Base-by-base conservation (phyloP, 2,113 vertebrate species). In the Anarrhichthys ocellatus region DNA sequence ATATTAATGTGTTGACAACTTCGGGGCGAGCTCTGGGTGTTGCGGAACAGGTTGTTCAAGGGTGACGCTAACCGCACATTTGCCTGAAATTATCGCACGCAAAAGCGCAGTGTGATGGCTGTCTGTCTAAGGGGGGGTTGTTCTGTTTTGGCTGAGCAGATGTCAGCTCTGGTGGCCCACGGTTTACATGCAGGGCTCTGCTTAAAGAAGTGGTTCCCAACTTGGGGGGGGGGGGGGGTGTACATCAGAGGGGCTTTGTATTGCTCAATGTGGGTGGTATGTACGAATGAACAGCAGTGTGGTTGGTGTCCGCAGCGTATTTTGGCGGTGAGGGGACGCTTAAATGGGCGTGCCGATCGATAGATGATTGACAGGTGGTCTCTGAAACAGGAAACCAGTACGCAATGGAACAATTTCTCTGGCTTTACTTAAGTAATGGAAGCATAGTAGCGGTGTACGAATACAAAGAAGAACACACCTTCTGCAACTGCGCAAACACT, bases 131-230 rank as follows among this genome's bases (percentile, higher is more conserved):
- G 2, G 66, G 64, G 46, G 46, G 82, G 84, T 73, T 40, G 72
- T 32, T 52, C 52, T 61, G 68, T 81, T 74, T 6, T 20, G 69
- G 69, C 68, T 46, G 56, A 82, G 83, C 80, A 86, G 72, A 86
- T 84, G 83, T 86, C 73, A 54, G 38, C 78, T 74, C 59, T 4
- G 40, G 62, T 18, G 46, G 67, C 38, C 17, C 22, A n/a, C 50
- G n/a, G 63, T 80, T 89, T 44, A 76, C 29, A 46, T 20, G 44
- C 20, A 48, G 46, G 66, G 38, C n/a, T 61, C 38, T 67, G 46
- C 69, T 44, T 32, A 34, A 66, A 83, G 46, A n/a, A 34, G 62
- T 20, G 32, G 36, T 17, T 59, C 36, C 29, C 32, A 22, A 56
- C 20, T 54, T 40, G 46, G 13, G 42, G 69, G 67, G 73, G 48